Evolutionary conservation across 2,113 vertebrate species (phyloP), one percentile per base, ranked within the genome.

Genomic region (Neomonachus schauinslandi): DNA sequence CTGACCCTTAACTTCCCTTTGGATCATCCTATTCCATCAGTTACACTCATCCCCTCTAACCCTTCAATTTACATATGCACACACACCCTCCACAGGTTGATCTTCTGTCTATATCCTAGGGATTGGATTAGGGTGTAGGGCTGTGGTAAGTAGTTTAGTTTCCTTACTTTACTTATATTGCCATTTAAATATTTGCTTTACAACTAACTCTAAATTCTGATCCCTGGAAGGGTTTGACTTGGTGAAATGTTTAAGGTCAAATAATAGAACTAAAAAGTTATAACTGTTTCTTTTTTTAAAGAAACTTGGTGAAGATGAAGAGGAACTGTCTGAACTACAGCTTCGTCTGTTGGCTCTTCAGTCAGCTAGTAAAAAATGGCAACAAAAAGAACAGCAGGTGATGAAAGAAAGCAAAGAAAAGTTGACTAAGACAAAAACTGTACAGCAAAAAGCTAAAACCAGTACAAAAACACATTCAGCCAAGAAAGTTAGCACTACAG

Each of bases 311-410:
- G 99, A 99, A 97, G 99, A 99, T 95, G 99, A 99, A 97, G 99
- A 99, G 69, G 99, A 99, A 92, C 98, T 99, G 86, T 99, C 99
- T 22, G 99, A 99, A 98, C 98, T 99, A 97, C 99, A 99, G 14
- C 99, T 99, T 98, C 99, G 99, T 21, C 99, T 99, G 96, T 98
- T 99, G 86, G 99, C 99, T 7, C 99, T 99, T 97, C 99, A 99
- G 98, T 99, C 99, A 26, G 99, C 99, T 95, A 99, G 99, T 99
- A 99, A 99, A 98, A 99, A 99, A 98, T 99, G 99, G 99, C 99
- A 99, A 89, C 99, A 99, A 94, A 99, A 99, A 97, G 99, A 99
- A 91, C 99, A 99, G 96, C 99, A 99, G 97, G 99, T 99, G 98
- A 99, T 99, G 99, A 99, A 99, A 98, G 99, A 99, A 98, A 99